Base-by-base conservation (phyloP, 2,797 vertebrate species). In the Scolopax bukidnonensis region DNA sequence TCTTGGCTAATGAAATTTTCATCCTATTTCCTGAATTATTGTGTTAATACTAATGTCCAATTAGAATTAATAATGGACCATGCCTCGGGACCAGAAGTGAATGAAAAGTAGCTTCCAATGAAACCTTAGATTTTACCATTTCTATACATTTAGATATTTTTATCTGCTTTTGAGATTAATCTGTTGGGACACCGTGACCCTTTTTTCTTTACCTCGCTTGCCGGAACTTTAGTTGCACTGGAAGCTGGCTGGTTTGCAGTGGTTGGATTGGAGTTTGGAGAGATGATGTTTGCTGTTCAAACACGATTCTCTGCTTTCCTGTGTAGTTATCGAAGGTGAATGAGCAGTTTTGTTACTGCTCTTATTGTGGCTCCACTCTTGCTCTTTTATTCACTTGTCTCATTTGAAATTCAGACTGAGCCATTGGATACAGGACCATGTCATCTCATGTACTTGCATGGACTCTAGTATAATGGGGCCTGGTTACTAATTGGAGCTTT, bases 401-500 rank as follows among this genome's bases (percentile, higher is more conserved):
- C 41, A 33, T 92, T 94, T 91, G 67, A 38, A 64, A 71, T 91
- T 95, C 1, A 36, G 48, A 83, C 64, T 80, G 73, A 90, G 53
- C 73, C 54, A n/a, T 91, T 61, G 74, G 61, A 88, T 88, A 48
- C 21, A 33, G 82, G 65, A 64, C 76, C 11, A 1, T 74, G 45
- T 87, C 82, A 65, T 90, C 65, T 65, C 84, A 73, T 81, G 76
- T 94, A 18, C 80, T 96, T 75, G 61, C 54, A 61, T 28, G 56
- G 89, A 74, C 78, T 81, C 28, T 61, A 18, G 54, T 88, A 84
- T 70, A 95, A 69, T 75, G 59, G 65, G 41, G 57, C 65, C 65
- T 84, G 50, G 53, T 86, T 90, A 54, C 84, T 93, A 84, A 81
- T 68, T 94, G 87, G 65, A 78, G 73, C 82, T 93, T 90, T 86